Conservation (phyloP, 2,113 vertebrate genomes). For the Ranitomeya imitator region DNA sequence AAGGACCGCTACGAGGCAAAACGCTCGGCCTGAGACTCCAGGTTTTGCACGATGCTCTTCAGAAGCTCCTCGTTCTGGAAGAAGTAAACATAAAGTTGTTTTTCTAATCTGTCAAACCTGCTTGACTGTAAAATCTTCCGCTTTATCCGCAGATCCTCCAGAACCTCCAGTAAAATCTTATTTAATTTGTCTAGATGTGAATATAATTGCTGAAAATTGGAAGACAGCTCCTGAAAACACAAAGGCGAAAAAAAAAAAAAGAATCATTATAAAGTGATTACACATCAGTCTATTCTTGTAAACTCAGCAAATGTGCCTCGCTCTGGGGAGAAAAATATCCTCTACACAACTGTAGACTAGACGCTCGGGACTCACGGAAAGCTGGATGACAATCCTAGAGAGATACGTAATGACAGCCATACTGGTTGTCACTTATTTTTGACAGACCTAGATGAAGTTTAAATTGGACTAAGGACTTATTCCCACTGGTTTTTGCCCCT, state of each 20-base stretch:
- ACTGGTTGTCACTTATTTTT: too few species aligned
- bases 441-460: too few species aligned
- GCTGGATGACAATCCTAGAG: neutral
- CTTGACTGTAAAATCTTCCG: constrained; percentile 77
- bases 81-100: constrained; percentile 87
- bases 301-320: too few species aligned
- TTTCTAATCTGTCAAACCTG: constrained; percentile 76
- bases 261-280: neutral
- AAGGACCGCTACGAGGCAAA: neutral
- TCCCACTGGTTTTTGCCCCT: too few species aligned
- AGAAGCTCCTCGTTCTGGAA: constrained; percentile 79
- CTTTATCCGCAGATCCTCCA: constrained; percentile 81
- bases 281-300: neutral
- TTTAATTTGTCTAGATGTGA: constrained; percentile 77
- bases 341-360: too few species aligned
- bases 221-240: constrained; percentile 77
- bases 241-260: constrained; percentile 44
- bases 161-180: constrained; percentile 75
- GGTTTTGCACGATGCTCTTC: constrained; percentile 79
- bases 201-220: constrained; percentile 76
- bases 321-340: too few species aligned
- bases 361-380: neutral
- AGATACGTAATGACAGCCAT: neutral
- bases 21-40: constrained; percentile 68
- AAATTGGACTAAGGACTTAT: too few species aligned